phyloP scores from a whole-genome alignment of 2,888 invertebrate species.

The Atrina japonica region DNA sequence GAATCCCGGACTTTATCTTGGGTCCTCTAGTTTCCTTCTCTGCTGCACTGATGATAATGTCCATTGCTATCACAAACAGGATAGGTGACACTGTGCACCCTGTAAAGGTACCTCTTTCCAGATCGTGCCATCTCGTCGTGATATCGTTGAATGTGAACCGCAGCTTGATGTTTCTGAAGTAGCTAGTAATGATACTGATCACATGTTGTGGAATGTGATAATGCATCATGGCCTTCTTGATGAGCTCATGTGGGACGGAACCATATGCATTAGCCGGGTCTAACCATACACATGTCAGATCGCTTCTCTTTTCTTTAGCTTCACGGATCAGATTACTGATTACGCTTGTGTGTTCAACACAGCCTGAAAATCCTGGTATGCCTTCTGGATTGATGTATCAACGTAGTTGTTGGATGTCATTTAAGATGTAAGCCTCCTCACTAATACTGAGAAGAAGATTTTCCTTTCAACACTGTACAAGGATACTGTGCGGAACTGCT shows the following conservation, averaged over 20 bases:
- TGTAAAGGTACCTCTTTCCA: slow-evolving; percentile 39
- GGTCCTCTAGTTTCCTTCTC: slow-evolving; percentile 26
- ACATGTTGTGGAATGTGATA: slow-evolving; percentile 24
- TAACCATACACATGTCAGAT: slow-evolving; percentile 37
- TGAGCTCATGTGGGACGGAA: slow-evolving; percentile 38
- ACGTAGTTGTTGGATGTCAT: slow-evolving; percentile 33
- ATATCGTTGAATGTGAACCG: background rate
- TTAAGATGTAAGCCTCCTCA: slow-evolving; percentile 10
- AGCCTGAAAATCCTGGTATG: slow-evolving; percentile 40
- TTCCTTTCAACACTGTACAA: slow-evolving; percentile 36
- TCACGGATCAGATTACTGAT: slow-evolving; percentile 36
- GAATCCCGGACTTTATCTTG: slow-evolving; percentile 4
- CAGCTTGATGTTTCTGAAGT: slow-evolving; percentile 1
- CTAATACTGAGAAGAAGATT: slow-evolving; percentile 3
- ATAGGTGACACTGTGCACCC: slow-evolving; percentile 38
- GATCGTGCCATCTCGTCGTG: slow-evolving; percentile 12
- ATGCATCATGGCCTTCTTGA: slow-evolving; percentile 19
- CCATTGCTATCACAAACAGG: slow-evolving; percentile 34
- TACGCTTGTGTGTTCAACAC: slow-evolving; percentile 35
- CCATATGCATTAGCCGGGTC: slow-evolving; percentile 47
- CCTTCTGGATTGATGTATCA: slow-evolving; percentile 27
- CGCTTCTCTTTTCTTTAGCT: slow-evolving; percentile 29
- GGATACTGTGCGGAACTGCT: slow-evolving; percentile 41
- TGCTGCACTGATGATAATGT: slow-evolving; percentile 25
- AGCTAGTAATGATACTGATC: background rate